Evolutionary conservation across 2,113 vertebrate genomes (phyloP).

Genomic region (Triplophysa tibetana): DNA sequence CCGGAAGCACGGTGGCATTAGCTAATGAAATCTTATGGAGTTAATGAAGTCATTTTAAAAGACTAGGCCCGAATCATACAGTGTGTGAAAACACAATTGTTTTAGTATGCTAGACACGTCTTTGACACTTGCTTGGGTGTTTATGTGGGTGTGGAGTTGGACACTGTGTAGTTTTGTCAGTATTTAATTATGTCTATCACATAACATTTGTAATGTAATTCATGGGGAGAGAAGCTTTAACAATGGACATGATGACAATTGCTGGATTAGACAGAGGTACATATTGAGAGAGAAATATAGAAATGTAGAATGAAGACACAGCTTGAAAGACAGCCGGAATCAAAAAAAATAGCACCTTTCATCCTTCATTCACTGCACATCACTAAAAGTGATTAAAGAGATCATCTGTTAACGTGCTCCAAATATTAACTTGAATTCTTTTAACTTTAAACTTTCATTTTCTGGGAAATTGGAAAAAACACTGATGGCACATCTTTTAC

Average conservation of each 20-base stretch:
- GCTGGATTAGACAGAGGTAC: neutral
- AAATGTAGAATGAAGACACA: conserved; percentile 9
- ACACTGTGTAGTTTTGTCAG: conserved; percentile 52
- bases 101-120: neutral
- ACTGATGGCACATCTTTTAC: neutral
- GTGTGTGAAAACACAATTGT: neutral
- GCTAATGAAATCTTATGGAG: conserved; percentile 41
- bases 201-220: neutral
- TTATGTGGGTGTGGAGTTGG: conserved; percentile 22
- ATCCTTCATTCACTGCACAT: neutral
- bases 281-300: neutral
- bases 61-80: conserved; percentile 6
- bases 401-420: neutral
- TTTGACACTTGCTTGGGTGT: neutral
- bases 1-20: conserved; percentile 27
- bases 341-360: conserved; percentile 5
- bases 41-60: conserved; percentile 36
- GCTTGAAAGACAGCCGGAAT: neutral
- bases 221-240: neutral
- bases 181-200: conserved; percentile 54
- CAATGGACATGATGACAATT: conserved; percentile 5
- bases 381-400: conserved; percentile 8
- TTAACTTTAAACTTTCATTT: neutral
- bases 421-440: no score
- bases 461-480: neutral